A percentile compares a stretch with the other conserved stretches of the same genome.
Conservation (phyloP, 2,888 invertebrate species). For the Hermodice carunculata region DNA sequence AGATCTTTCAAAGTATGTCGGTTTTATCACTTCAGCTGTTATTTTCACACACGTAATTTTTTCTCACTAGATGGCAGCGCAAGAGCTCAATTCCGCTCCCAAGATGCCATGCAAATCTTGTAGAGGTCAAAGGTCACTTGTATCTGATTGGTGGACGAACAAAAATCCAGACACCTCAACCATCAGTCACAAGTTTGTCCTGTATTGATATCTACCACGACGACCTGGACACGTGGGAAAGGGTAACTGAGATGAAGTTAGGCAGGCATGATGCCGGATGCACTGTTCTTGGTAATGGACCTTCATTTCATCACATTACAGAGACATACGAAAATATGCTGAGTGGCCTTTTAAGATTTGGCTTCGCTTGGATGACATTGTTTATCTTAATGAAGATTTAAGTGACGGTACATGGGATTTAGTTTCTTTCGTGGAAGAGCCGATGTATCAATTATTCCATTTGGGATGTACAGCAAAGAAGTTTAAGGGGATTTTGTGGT, state of each 20-base stretch:
- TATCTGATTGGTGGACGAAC: constrained; percentile 54
- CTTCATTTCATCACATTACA: too few species aligned
- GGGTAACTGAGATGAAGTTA: constrained; percentile 32
- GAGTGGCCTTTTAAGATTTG: background rate
- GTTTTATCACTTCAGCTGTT: background rate
- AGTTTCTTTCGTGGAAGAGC: too few species aligned
- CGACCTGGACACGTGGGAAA: constrained; percentile 45
- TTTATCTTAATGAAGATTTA: too few species aligned
- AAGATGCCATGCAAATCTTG: constrained; percentile 49
- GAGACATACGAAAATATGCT: background rate
- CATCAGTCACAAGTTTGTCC: constrained; percentile 40
- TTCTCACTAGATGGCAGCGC: constrained; percentile 39
- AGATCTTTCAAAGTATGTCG: too few species aligned
- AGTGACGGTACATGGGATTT: too few species aligned
- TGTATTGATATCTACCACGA: constrained; percentile 49
- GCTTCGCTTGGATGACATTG: too few species aligned
- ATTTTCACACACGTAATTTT: too few species aligned
- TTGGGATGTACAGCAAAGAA: too few species aligned
- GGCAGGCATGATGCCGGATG: constrained; percentile 48
- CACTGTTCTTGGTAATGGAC: constrained; percentile 39
- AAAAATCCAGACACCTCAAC: constrained; percentile 26
- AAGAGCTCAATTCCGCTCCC: constrained; percentile 43
- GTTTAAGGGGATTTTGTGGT: too few species aligned
- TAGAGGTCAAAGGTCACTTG: constrained; percentile 40
- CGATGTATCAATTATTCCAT: too few species aligned